Evolutionary conservation across 2,797 vertebrate genomes (phyloP).

Genomic region (Acomys russatus): DNA sequence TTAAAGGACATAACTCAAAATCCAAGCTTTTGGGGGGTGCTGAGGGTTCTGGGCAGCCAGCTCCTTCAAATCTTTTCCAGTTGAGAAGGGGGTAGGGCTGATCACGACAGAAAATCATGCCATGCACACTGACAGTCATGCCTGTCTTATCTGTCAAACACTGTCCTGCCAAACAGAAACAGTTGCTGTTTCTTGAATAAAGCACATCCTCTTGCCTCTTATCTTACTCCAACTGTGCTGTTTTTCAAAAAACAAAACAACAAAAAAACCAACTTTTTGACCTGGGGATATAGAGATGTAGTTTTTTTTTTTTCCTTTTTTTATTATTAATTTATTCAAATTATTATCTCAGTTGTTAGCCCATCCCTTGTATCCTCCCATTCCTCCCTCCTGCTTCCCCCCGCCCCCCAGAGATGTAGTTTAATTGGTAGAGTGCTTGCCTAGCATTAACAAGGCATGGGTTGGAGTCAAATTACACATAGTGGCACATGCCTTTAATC

Average conservation of each 20-base stretch:
- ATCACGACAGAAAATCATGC: background rate
- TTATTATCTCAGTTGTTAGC: too few relatives aligned
- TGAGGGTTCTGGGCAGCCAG: background rate
- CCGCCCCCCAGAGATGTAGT: too few relatives aligned
- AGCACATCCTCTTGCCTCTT: background rate
- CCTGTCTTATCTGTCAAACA: background rate
- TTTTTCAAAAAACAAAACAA: background rate
- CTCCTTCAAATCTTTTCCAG: background rate
- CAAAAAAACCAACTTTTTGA: background rate
- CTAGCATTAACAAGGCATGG: background rate
- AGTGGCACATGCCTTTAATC: background rate
- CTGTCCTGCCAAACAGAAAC: background rate
- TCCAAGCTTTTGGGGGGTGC: background rate
- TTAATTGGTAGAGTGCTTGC: background rate
- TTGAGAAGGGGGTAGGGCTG: background rate
- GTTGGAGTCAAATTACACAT: too few relatives aligned
- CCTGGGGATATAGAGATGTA: background rate
- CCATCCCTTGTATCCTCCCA: too few relatives aligned
- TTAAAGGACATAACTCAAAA: constrained; percentile 32
- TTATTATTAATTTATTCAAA: too few relatives aligned
- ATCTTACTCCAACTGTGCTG: background rate
- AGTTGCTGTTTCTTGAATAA: background rate
- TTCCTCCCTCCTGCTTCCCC: too few relatives aligned
- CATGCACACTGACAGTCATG: background rate
- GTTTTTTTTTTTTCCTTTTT: too few relatives aligned